phyloP scores from a whole-genome alignment of 2,797 vertebrate species.

The Xenopus petersii region DNA sequence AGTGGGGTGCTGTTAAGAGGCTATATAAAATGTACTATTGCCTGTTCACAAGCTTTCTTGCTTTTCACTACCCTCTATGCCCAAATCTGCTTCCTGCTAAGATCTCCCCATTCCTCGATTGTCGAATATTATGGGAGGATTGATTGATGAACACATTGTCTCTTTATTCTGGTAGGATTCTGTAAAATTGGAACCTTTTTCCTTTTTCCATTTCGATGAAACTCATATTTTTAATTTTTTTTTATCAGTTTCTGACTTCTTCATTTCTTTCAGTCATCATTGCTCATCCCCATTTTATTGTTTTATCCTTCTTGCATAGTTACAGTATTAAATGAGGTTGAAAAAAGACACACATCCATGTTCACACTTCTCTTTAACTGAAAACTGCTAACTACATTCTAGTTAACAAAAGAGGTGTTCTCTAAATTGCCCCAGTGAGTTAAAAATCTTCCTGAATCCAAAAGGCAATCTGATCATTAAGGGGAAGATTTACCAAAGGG shows the following conservation, averaged over 20 bases:
- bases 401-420: no score
- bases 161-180: constrained; percentile 36
- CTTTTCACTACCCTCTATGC: constrained; percentile 27
- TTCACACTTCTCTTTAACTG: no score
- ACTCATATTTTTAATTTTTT: neutral
- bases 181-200: neutral
- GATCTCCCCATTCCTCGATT: neutral
- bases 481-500: no score
- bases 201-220: neutral
- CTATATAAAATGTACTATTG: neutral
- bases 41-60: constrained; percentile 6
- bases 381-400: no score
- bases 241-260: neutral
- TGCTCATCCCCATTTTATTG: neutral
- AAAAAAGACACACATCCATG: no score
- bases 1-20: neutral
- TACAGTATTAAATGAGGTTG: no score
- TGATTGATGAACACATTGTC: neutral
- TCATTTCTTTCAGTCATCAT: neutral
- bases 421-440: no score
- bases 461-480: no score
- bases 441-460: no score
- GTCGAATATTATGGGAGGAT: neutral
- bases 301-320: neutral
- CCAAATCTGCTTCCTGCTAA: constrained; percentile 20